Evolutionary conservation across 2,113 vertebrate species (phyloP).

Genomic region (Chionodraco myersi): DNA sequence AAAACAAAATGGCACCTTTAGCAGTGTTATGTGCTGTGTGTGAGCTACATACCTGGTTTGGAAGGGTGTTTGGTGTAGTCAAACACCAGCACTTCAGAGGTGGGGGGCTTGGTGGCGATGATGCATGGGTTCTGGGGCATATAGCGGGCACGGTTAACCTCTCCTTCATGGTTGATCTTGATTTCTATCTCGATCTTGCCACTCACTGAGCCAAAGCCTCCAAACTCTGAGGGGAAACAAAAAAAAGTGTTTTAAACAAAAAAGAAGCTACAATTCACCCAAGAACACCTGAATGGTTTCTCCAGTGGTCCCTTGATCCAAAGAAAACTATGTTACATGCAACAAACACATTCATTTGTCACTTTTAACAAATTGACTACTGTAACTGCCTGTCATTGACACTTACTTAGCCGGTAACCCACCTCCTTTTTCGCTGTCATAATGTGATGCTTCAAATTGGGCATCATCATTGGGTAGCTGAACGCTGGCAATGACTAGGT

Average conservation of each 20-base stretch:
- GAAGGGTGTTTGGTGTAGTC: conserved; percentile 97
- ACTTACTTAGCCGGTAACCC: conserved; percentile 5
- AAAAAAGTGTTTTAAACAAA: background rate
- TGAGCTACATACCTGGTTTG: conserved; percentile 87
- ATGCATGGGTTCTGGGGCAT: conserved; percentile 97
- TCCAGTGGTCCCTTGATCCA: background rate
- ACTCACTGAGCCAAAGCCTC: conserved; percentile 94
- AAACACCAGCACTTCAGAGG: conserved; percentile 94
- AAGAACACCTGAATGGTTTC: background rate
- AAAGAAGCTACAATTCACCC: background rate
- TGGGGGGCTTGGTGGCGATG: conserved; percentile 96
- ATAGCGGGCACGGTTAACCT: conserved; percentile 94
- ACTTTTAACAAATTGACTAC: background rate
- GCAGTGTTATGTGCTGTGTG: background rate
- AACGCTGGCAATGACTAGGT: conserved; percentile 93
- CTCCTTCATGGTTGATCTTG: conserved; percentile 96
- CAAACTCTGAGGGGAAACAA: conserved; percentile 85
- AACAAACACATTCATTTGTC: background rate
- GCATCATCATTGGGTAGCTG: conserved; percentile 95
- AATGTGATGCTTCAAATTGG: conserved; percentile 94
- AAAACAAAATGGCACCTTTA: background rate
- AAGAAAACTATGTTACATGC: background rate
- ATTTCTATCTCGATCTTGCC: conserved; percentile 97
- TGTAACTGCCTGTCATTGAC: background rate
- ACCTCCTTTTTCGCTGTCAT: conserved; percentile 96